A percentile compares a stretch with the other conserved stretches of the same genome.
These are phyloP conservation scores for Morone saxatilis DNA, from an alignment of 2,113 vertebrate genomes.

Conservation along the genomic window DNA sequence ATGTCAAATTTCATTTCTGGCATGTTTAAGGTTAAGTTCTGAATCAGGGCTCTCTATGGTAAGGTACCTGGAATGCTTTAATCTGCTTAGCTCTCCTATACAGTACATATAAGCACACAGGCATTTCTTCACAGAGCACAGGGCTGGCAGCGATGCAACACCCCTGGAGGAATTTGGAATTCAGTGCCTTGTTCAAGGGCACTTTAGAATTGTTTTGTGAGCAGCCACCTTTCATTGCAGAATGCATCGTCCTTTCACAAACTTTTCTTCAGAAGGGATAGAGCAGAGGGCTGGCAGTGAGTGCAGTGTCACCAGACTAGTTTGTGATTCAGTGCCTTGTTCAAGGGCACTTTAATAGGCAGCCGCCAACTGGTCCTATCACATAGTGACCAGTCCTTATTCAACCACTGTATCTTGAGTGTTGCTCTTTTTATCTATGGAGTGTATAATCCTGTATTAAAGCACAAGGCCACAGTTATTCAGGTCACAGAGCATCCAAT, in stretches of 20 bases:
- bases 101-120: slow-evolving; percentile 33
- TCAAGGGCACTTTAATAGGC: slow-evolving; percentile 72
- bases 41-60: slow-evolving; percentile 10
- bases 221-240: slow-evolving; percentile 65
- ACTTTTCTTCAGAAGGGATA: slow-evolving; percentile 62
- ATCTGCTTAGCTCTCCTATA: slow-evolving; percentile 25
- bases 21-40: neutral
- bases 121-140: slow-evolving; percentile 43
- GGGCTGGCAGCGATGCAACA: slow-evolving; percentile 54
- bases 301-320: slow-evolving; percentile 46
- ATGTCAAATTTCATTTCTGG: neutral
- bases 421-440: slow-evolving; percentile 30
- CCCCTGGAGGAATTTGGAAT: slow-evolving; percentile 63
- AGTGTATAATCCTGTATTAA: slow-evolving; percentile 35
- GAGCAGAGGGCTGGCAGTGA: slow-evolving; percentile 50
- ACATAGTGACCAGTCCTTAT: slow-evolving; percentile 22
- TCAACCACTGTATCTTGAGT: slow-evolving; percentile 6
- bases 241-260: slow-evolving; percentile 60
- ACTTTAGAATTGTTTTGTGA: slow-evolving; percentile 64
- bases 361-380: slow-evolving; percentile 21
- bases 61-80: slow-evolving; percentile 7
- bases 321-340: slow-evolving; percentile 68
- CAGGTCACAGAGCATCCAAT: slow-evolving; percentile 17
- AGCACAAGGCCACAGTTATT: slow-evolving; percentile 16
- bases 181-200: slow-evolving; percentile 72